phyloP scores from a whole-genome alignment of 1,140 invertebrate species.

The Schlechtendalia chinensis region DNA sequence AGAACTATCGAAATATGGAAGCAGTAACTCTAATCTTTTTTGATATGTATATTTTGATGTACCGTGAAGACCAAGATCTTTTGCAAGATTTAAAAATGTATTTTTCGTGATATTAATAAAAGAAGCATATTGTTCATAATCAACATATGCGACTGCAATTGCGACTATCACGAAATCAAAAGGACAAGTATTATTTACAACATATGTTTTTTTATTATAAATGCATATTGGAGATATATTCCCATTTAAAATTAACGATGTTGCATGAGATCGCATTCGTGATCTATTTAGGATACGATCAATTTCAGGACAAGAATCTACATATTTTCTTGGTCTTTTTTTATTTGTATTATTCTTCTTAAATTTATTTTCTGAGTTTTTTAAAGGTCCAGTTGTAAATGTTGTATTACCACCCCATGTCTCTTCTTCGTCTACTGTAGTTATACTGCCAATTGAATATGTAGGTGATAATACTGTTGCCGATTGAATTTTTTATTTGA shows the following conservation, averaged over 20 bases:
- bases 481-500: background rate
- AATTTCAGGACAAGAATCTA: background rate
- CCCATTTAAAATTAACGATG: background rate
- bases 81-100: background rate
- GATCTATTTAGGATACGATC: constrained; percentile 3
- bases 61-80: background rate
- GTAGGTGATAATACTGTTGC: background rate
- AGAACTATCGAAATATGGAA: constrained; percentile 2
- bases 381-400: background rate
- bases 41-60: background rate
- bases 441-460: background rate
- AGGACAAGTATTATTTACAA: background rate
- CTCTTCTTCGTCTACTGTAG: background rate
- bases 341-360: background rate
- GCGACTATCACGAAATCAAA: background rate
- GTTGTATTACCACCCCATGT: background rate
- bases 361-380: background rate
- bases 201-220: background rate
- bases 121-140: background rate
- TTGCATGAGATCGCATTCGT: constrained; percentile 2
- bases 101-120: background rate
- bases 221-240: background rate
- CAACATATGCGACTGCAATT: background rate
- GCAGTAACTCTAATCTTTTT: background rate
- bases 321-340: background rate